Conservation (phyloP, 1,140 invertebrate genomes). For the Campoletis sonorensis region DNA sequence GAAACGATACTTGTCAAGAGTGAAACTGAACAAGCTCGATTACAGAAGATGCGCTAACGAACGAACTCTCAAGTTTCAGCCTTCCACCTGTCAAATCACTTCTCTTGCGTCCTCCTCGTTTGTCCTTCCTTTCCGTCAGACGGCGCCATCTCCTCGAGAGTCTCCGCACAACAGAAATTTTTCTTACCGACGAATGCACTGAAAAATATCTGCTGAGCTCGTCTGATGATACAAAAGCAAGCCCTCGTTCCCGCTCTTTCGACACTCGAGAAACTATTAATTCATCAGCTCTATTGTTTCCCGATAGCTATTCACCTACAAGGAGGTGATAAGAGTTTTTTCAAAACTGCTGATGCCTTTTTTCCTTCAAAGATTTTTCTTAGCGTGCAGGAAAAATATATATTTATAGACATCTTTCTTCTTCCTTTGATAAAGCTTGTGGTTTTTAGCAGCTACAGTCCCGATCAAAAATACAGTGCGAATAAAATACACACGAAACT, state of each 20-base stretch:
- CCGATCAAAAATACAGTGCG: too few relatives aligned
- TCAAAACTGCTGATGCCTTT: too few relatives aligned
- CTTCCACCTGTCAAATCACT: not conserved
- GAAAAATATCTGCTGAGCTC: not conserved
- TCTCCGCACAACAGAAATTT: not conserved
- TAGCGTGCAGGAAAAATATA: too few relatives aligned
- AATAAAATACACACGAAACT: too few relatives aligned
- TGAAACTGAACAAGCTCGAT: slow-evolving; percentile 50
- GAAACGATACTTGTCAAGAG: slow-evolving; percentile 56
- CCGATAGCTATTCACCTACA: too few relatives aligned
- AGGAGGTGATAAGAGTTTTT: too few relatives aligned
- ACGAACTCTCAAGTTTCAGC: not conserved
- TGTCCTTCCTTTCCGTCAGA: slow-evolving; percentile 41
- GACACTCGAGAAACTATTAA: not conserved
- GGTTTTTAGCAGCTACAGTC: too few relatives aligned
- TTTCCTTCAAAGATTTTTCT: too few relatives aligned
- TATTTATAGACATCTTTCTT: too few relatives aligned
- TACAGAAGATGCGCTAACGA: slow-evolving; percentile 46
- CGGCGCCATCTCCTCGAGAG: slow-evolving; percentile 31
- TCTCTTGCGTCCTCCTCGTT: not conserved
- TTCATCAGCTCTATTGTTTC: not conserved
- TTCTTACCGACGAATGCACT: slow-evolving; percentile 4
- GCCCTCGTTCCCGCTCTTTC: not conserved
- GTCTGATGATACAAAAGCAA: slow-evolving; percentile 20
- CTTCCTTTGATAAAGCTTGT: too few relatives aligned